A percentile compares a stretch with the other conserved stretches of the same genome.
These are phyloP conservation scores for Heptranchias perlo DNA, from an alignment of 2,113 vertebrate species.

Conservation along the genomic window DNA sequence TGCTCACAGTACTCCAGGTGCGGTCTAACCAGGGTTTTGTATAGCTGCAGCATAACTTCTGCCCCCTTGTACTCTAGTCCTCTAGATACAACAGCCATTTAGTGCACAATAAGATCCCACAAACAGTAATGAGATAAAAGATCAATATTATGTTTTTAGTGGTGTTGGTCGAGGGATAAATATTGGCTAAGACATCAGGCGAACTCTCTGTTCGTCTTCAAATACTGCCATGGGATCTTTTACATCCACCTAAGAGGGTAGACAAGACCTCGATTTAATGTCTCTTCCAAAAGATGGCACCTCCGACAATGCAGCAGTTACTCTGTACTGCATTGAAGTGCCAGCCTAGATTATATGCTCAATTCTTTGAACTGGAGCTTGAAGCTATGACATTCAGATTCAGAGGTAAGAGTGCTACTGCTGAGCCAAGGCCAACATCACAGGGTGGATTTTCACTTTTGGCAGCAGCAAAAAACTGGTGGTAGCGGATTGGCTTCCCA, in stretches of 20 bases:
- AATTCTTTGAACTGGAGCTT: neutral
- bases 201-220: neutral
- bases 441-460: no score
- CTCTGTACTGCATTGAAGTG: neutral
- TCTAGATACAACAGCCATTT: neutral
- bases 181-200: neutral
- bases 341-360: neutral
- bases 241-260: neutral
- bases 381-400: neutral
- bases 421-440: neutral
- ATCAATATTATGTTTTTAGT: neutral
- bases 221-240: neutral
- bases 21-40: no score
- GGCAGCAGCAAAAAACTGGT: neutral
- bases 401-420: neutral
- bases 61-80: no score
- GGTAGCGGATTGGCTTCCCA: neutral
- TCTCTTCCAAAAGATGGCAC: neutral
- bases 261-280: neutral
- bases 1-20: no score
- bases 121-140: neutral
- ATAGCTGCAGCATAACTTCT: no score
- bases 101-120: neutral
- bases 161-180: neutral
- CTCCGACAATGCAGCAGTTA: no score